Conservation (phyloP, 2,888 invertebrate species). For the Pyralis farinalis region DNA sequence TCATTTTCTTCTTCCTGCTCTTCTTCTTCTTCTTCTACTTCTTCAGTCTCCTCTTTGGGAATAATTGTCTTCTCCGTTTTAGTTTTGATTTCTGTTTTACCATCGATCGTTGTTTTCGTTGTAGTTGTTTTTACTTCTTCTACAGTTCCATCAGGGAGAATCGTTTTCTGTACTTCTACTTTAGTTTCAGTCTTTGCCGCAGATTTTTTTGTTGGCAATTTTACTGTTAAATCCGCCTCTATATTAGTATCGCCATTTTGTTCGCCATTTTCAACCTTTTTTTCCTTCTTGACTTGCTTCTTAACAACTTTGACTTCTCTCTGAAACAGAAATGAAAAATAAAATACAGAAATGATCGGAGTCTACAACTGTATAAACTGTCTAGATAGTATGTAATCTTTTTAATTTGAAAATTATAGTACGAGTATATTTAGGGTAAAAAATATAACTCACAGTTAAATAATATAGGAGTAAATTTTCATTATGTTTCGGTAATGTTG, state of each 20-base stretch:
- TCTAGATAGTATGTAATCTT: too few species aligned
- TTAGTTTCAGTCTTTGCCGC: conserved; percentile 68
- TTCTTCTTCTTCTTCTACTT: conserved; percentile 48
- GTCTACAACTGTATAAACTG: too few species aligned
- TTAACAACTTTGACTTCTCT: conserved; percentile 57
- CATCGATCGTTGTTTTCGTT: conserved; percentile 67
- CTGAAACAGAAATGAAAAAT: conserved; percentile 47
- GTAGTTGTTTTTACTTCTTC: conserved; percentile 69
- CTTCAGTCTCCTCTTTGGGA: conserved; percentile 56
- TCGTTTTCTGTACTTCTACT: conserved; percentile 61
- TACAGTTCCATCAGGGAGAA: conserved; percentile 59
- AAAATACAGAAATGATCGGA: conserved; percentile 4
- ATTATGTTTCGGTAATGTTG: conserved; percentile 51
- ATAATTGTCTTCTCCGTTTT: conserved; percentile 64
- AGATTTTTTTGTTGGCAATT: conserved; percentile 60
- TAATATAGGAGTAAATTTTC: conserved; percentile 39
- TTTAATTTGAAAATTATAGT: conserved; percentile 11
- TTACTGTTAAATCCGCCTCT: conserved; percentile 59
- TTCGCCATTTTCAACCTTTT: conserved; percentile 51
- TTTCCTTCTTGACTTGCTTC: conserved; percentile 52
- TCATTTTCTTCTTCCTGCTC: conserved; percentile 45
- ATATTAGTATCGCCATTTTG: conserved; percentile 54
- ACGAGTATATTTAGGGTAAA: conserved; percentile 19
- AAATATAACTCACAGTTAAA: conserved; percentile 24
- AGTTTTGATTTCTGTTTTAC: conserved; percentile 64